Evolutionary conservation across 1,140 invertebrate genomes (phyloP), one percentile per base, ranked within the genome.

Genomic region (Andricus grossulariae): DNA sequence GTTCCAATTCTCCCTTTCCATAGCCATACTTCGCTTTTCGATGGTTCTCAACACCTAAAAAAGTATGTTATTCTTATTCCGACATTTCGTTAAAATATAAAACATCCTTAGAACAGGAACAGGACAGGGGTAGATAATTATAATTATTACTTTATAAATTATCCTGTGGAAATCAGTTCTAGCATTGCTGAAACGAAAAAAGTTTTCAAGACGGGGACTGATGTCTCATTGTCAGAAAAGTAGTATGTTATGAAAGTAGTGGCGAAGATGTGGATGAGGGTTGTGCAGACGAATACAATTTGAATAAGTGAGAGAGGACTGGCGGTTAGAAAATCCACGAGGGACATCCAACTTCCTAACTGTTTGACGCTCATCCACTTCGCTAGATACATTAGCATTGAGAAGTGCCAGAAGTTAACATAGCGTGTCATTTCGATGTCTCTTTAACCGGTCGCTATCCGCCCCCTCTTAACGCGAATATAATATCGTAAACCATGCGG

Each of bases 381-480:
- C 79, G 77, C 77, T 80, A 82, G 75, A 75, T 82, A 76, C 87
- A 88, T 88, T 88, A 88, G 82, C 87, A 90, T 89, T 80, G 85
- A 84, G 84, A 90, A 89, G 85, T 85, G 86, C 77, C 87, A 86
- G 74, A 85, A 90, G 86, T 89, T 88, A 88, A 88, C 84, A 87
- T 84, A 74, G 79, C 86, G 84, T 86, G 88, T 88, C 89, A 90
- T 87, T 88, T 89, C 84, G 83, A 86, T 85, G 88, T 89, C 88
- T 88, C 85, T 87, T 88, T 88, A 89, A 85, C 82, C 77, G 75
- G 60, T 32, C 60, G 60, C 60, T 32, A 25, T 66, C 21, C 60
- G 12, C 15, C 39, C 16, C 25, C 32, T 66, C 60, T 45, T 45
- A 66, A 39, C 60, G 13, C 25, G 60, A 66, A 66, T 16, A 66